These are phyloP conservation scores for Hoplias malabaricus DNA, from an alignment of 2,113 vertebrate species.

Conservation along the genomic window DNA sequence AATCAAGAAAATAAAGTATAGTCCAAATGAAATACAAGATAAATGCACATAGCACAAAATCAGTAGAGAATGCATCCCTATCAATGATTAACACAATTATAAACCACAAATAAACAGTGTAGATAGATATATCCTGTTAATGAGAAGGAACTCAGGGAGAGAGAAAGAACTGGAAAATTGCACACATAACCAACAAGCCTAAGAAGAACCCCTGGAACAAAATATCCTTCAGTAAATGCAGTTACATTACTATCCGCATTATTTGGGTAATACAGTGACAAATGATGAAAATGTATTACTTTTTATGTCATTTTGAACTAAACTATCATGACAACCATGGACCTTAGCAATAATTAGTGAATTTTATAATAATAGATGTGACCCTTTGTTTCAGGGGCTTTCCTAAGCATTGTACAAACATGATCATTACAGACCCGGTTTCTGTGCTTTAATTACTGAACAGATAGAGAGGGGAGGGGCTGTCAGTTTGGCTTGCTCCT, in stretches of 20 bases:
- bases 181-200: slow-evolving; percentile 61
- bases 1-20: slow-evolving; percentile 18
- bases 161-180: slow-evolving; percentile 58
- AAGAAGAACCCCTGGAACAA: slow-evolving; percentile 58
- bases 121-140: slow-evolving; percentile 30
- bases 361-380: slow-evolving; percentile 44
- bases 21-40: slow-evolving; percentile 10
- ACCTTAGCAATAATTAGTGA: too few species aligned
- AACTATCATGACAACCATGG: too few species aligned
- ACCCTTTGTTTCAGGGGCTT: slow-evolving; percentile 57
- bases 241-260: not conserved
- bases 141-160: slow-evolving; percentile 60
- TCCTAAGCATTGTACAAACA: slow-evolving; percentile 52
- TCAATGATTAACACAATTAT: not conserved
- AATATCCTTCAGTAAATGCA: slow-evolving; percentile 29
- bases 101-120: not conserved
- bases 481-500: slow-evolving; percentile 64
- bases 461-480: slow-evolving; percentile 70
- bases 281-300: too few species aligned
- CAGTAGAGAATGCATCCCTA: not conserved
- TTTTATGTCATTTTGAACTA: too few species aligned
- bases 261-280: slow-evolving; percentile 16
- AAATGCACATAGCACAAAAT: slow-evolving; percentile 19
- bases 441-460: slow-evolving; percentile 82
- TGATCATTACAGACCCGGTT: slow-evolving; percentile 75